Evolutionary conservation across 1,140 invertebrate genomes (phyloP), one percentile per base, ranked within the genome.

Genomic region (Steinernema feltiae): DNA sequence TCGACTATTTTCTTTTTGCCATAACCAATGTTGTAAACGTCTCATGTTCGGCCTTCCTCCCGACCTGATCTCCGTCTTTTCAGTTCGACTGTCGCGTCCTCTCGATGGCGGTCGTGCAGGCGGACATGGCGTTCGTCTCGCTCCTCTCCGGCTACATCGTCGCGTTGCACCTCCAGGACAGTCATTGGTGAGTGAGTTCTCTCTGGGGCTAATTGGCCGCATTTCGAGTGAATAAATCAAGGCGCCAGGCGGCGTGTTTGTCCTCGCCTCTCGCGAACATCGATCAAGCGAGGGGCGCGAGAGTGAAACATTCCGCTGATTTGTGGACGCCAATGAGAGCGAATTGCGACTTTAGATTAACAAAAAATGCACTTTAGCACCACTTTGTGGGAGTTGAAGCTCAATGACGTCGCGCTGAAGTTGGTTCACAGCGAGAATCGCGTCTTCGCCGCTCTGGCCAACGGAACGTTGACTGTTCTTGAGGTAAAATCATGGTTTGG

Each of bases 391-490:
- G 84, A 88, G 74, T 78, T 88, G 24, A 87, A 87, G 63, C 81
- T 89, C 2, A 88, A 88, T 74, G 89, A 89, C 81, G 87, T 89
- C 2, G 87, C 89, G 0, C 73, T 89, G 31, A 85, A 86, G 41
- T 79, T 90, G 24, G 75, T 87, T 30, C 84, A 84, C 78, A 72
- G 82, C 30, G 86, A 88, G 69, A 85, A 88, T 30, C 83, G 86
- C 32, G 81, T 89, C 0, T 89, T 88, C 81, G 87, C 87, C 63
- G 88, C 84, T 27, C 77, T 90, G 17, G 88, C 88, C 32, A 88
- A 90, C 82, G 89, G 89, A 32, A 89, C 88, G 1, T 76, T 90
- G 2, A 88, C 89, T 35, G 86, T 90, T 12, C 80, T 89, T 31
- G 89, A 89, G 83, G 88, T 88, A 78, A 74, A 31, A 7, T 70